Conservation (phyloP, 2,797 vertebrate species). For the Jordanella pulchra region DNA sequence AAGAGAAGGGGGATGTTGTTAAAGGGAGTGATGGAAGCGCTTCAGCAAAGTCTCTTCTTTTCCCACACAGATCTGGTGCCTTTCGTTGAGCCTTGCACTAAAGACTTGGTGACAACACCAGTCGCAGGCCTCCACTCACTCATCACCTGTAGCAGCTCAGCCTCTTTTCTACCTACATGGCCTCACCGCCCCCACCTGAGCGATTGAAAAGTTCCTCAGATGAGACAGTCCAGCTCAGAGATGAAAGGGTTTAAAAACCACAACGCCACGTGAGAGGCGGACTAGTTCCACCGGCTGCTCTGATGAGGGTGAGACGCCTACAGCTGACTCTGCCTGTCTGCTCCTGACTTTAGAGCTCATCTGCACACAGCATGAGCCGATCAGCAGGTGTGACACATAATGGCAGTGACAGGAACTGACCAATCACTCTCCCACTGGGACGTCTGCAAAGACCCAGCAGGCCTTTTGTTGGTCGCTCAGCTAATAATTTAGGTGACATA, state of each 20-base stretch:
- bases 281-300: constrained; percentile 31
- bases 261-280: constrained; percentile 51
- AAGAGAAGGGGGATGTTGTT: constrained; percentile 20
- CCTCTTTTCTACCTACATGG: constrained; percentile 44
- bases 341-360: constrained; percentile 37
- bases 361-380: constrained; percentile 59
- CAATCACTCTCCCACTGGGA: constrained; percentile 69
- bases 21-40: constrained; percentile 39
- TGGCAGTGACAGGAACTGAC: constrained; percentile 65
- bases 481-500: constrained; percentile 41
- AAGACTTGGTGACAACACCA: constrained; percentile 76
- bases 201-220: constrained; percentile 44
- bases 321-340: constrained; percentile 30
- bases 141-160: constrained; percentile 67
- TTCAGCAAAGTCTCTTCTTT: constrained; percentile 53
- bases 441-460: constrained; percentile 63
- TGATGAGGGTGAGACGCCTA: constrained; percentile 14
- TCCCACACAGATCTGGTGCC: constrained; percentile 81
- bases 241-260: constrained; percentile 58
- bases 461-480: constrained; percentile 60
- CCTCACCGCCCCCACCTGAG: constrained; percentile 28
- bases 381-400: constrained; percentile 74
- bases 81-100: constrained; percentile 52
- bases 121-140: constrained; percentile 73
- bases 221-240: constrained; percentile 18